A percentile compares a stretch with the other conserved stretches of the same genome.
phyloP scores from a whole-genome alignment of 2,797 vertebrate genomes.

The Oreochromis grahami region DNA sequence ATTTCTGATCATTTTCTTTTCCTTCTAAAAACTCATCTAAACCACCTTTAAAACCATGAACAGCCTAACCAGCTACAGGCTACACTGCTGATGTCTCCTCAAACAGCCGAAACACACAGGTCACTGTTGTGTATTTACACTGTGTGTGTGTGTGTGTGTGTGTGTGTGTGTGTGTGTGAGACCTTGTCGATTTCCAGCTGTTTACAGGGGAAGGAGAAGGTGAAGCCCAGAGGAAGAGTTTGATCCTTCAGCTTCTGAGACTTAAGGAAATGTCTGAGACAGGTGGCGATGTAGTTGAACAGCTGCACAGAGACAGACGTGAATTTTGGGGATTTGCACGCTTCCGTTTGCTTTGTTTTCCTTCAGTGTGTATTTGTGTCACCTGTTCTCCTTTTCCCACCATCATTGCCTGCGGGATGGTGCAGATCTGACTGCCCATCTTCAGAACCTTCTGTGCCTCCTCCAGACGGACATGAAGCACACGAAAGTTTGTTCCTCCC shows the following conservation, averaged over 20 bases:
- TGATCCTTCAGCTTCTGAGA: conserved; percentile 51
- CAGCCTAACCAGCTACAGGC: not conserved
- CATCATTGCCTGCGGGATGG: conserved; percentile 65
- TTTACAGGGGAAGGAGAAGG: conserved; percentile 85
- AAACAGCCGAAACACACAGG: not conserved
- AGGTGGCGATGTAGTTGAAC: conserved; percentile 82
- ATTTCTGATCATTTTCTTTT: not conserved
- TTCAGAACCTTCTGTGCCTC: conserved; percentile 51
- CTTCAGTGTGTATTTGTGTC: rapidly evolving
- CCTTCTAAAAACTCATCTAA: not conserved
- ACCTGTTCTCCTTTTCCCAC: conserved; percentile 78
- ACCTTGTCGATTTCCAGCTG: conserved; percentile 82
- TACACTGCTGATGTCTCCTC: not conserved
- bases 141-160: too few species aligned
- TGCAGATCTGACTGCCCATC: conserved; percentile 69
- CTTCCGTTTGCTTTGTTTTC: rapidly evolving
- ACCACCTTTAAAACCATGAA: not conserved
- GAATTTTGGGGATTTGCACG: rapidly evolving
- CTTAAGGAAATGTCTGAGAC: conserved; percentile 73
- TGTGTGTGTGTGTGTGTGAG: not conserved
- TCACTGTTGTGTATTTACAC: not conserved
- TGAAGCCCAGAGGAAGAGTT: conserved; percentile 76
- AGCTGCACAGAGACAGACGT: conserved; percentile 61
- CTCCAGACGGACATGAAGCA: conserved; percentile 73
- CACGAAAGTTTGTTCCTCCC: conserved; percentile 75